Conservation (phyloP, 1,140 invertebrate genomes). For the Hormaphis cornu region DNA sequence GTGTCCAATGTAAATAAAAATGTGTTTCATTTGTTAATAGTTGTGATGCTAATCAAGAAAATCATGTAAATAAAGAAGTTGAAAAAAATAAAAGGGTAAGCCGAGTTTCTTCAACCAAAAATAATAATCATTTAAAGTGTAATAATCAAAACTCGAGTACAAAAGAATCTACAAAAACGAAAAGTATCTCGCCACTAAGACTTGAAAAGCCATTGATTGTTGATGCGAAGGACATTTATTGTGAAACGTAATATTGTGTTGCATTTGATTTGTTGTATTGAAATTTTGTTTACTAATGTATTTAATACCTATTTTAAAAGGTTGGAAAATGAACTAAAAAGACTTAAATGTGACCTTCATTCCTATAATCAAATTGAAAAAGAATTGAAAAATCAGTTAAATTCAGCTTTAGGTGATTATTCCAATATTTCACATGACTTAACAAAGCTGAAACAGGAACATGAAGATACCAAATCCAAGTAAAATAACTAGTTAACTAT, state of each 20-base stretch:
- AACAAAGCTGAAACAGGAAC: constrained; percentile 66
- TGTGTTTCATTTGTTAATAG: neutral
- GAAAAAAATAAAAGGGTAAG: constrained; percentile 26
- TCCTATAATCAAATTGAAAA: constrained; percentile 68
- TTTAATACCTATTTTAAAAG: constrained; percentile 41
- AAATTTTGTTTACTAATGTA: constrained; percentile 1
- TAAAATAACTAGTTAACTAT: constrained; percentile 38
- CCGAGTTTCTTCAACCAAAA: neutral
- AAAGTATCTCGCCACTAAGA: constrained; percentile 19
- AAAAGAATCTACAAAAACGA: constrained; percentile 18
- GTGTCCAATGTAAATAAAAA: neutral
- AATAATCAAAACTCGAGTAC: constrained; percentile 16
- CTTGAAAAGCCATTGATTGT: constrained; percentile 15
- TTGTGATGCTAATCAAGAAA: constrained; percentile 23
- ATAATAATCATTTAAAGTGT: constrained; percentile 25
- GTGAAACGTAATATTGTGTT: constrained; percentile 18
- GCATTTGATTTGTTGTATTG: neutral
- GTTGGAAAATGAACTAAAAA: constrained; percentile 59
- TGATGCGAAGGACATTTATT: constrained; percentile 20
- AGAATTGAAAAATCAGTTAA: constrained; percentile 72
- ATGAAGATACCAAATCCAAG: constrained; percentile 72
- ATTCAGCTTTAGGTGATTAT: constrained; percentile 55
- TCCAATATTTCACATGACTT: constrained; percentile 64
- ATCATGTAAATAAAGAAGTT: constrained; percentile 23
- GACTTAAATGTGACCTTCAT: constrained; percentile 68